These are phyloP conservation scores for Parazoanthus darwini DNA, from an alignment of 92 coral and sea anemone genomes.

Conservation along the genomic window DNA sequence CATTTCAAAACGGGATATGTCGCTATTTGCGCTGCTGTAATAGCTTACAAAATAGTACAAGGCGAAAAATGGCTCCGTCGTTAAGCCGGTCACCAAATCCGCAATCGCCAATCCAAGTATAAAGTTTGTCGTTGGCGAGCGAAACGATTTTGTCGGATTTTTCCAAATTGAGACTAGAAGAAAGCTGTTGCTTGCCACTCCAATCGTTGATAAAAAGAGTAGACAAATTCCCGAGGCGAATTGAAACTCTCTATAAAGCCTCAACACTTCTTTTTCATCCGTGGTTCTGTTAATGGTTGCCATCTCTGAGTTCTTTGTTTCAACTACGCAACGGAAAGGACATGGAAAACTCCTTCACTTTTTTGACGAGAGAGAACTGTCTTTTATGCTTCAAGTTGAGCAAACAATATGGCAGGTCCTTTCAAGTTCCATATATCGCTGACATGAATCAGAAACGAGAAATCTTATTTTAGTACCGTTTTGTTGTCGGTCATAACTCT, in stretches of 20 bases:
- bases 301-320: constrained; percentile 10
- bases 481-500: not conserved
- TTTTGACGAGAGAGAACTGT: constrained; percentile 29
- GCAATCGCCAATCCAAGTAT: constrained; percentile 38
- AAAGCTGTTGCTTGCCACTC: constrained; percentile 39
- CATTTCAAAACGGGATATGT: constrained; percentile 23
- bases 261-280: constrained; percentile 21
- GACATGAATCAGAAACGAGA: not conserved
- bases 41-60: constrained; percentile 31
- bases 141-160: constrained; percentile 29
- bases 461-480: constrained; percentile 13
- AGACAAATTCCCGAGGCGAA: constrained; percentile 32
- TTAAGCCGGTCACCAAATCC: constrained; percentile 36
- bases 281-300: constrained; percentile 1
- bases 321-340: not conserved
- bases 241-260: constrained; percentile 24
- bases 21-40: constrained; percentile 2
- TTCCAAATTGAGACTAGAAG: constrained; percentile 40
- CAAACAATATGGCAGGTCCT: constrained; percentile 42
- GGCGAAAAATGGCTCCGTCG: constrained; percentile 36
- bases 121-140: constrained; percentile 38
- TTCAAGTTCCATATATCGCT: constrained; percentile 5
- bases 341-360: constrained; percentile 11
- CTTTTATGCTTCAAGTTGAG: constrained; percentile 33
- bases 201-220: constrained; percentile 27